Conservation (phyloP, 2,888 invertebrate genomes). For the Protodeltote pygarga region DNA sequence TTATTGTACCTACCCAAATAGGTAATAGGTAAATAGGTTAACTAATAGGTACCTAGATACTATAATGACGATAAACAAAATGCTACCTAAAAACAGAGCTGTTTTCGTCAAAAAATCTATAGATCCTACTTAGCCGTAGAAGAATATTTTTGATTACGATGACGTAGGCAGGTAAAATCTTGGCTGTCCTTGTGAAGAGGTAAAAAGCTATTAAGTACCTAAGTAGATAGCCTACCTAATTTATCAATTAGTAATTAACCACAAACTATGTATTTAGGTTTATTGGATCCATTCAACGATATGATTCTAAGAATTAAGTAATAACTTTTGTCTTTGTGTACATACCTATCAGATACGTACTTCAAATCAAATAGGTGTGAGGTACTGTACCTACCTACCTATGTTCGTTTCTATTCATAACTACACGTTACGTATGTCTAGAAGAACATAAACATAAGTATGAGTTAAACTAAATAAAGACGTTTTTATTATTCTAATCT, state of each 20-base stretch:
- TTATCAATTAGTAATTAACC: background rate
- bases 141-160: no score
- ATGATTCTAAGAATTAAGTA: conserved; percentile 10
- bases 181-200: no score
- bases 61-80: no score
- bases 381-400: background rate
- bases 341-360: background rate
- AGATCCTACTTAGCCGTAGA: no score
- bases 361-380: background rate
- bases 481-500: conserved; percentile 34
- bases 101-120: no score
- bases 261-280: conserved; percentile 3
- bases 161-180: no score
- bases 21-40: no score
- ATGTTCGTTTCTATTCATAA: conserved; percentile 22
- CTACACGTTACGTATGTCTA: conserved; percentile 8
- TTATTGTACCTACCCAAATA: no score
- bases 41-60: no score
- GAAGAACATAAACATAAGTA: no score
- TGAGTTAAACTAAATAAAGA: conserved; percentile 36
- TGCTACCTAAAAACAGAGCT: no score
- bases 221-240: background rate
- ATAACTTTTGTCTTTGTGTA: background rate
- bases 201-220: no score
- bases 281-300: conserved; percentile 18